Conservation (phyloP, 2,113 vertebrate genomes). For the Nicator chloris region DNA sequence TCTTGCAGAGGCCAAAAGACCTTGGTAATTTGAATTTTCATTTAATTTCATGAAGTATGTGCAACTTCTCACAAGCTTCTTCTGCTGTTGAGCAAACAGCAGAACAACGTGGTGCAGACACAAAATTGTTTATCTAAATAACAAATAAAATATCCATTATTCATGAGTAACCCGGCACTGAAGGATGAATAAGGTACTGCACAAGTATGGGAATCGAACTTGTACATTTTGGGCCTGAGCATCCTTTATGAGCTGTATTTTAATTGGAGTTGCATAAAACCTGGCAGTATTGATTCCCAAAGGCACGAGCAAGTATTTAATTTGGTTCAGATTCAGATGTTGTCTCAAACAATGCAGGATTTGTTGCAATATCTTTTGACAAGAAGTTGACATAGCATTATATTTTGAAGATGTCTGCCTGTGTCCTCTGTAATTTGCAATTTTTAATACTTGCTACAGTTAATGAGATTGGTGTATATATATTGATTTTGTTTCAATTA, state of each 20-base stretch:
- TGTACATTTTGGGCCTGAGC: not conserved
- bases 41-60: not conserved
- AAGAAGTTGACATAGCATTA: not conserved
- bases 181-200: not conserved
- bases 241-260: not conserved
- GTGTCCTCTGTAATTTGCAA: not conserved
- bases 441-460: not conserved
- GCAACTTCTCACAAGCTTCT: not conserved
- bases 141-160: not conserved
- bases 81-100: not conserved
- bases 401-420: not conserved
- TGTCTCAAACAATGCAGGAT: not conserved
- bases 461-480: not conserved
- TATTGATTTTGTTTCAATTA: not conserved
- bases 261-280: not conserved
- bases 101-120: not conserved
- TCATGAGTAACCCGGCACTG: not conserved
- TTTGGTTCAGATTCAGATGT: not conserved
- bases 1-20: not conserved
- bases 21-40: not conserved
- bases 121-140: not conserved
- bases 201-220: not conserved
- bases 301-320: not conserved
- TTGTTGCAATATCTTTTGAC: not conserved
- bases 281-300: not conserved